Conservation (phyloP, 2,113 vertebrate species). For the Columba livia region DNA sequence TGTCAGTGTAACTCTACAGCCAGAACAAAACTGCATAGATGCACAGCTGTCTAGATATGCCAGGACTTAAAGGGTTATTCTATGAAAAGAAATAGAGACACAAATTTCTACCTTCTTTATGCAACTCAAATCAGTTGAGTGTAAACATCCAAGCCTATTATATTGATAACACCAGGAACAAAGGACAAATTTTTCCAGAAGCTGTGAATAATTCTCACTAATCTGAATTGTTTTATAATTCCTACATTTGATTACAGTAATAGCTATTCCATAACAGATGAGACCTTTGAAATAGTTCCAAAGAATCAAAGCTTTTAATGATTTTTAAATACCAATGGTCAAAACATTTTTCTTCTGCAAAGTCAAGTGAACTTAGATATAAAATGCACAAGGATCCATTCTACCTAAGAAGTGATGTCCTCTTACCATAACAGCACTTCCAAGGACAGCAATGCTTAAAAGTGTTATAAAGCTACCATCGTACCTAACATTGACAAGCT, state of each 20-base stretch:
- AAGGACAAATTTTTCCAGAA: not conserved
- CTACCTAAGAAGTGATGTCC: not conserved
- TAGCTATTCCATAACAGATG: not conserved
- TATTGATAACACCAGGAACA: not conserved
- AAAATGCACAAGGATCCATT: not conserved
- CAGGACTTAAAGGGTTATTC: not conserved
- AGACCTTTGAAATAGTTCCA: not conserved
- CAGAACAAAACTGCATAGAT: not conserved
- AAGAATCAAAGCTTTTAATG: not conserved
- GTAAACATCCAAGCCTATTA: not conserved
- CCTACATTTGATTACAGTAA: not conserved
- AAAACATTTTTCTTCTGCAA: not conserved
- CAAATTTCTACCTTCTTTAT: not conserved
- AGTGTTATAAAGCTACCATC: not conserved
- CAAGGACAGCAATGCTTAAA: not conserved
- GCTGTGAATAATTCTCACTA: not conserved
- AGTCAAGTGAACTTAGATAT: not conserved
- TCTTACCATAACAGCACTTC: not conserved
- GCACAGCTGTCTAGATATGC: not conserved
- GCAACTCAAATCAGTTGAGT: not conserved
- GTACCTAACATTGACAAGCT: conserved; percentile 79
- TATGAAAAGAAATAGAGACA: not conserved
- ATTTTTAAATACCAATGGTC: not conserved
- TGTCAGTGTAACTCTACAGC: not conserved
- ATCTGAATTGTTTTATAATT: not conserved